phyloP scores from a whole-genome alignment of 1,140 invertebrate genomes.

The Xylocopa sonorina region DNA sequence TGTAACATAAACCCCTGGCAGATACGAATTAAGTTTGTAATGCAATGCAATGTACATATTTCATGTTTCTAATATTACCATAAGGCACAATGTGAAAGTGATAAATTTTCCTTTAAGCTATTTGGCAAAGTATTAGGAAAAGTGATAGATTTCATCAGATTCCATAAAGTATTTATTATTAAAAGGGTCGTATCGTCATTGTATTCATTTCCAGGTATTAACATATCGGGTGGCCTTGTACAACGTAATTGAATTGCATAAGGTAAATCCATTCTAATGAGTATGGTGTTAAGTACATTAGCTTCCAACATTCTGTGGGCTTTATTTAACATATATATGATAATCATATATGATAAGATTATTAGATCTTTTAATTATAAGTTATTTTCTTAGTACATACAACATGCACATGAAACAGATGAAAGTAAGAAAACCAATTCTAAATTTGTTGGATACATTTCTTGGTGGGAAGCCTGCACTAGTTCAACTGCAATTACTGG shows the following conservation, averaged over 20 bases:
- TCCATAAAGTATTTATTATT: conserved; percentile 67
- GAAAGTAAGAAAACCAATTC: conserved; percentile 59
- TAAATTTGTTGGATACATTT: conserved; percentile 59
- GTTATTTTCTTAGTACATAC: conserved; percentile 58
- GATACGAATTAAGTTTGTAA: not conserved
- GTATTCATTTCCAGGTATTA: conserved; percentile 54
- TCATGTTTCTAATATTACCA: conserved; percentile 55
- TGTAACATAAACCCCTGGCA: conserved; percentile 66
- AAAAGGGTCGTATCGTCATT: conserved; percentile 44
- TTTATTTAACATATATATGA: conserved; percentile 35
- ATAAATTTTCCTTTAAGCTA: conserved; percentile 26
- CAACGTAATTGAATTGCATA: conserved; percentile 44
- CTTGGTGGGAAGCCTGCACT: conserved; percentile 39
- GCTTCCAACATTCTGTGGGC: conserved; percentile 70
- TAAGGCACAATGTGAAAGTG: conserved; percentile 57
- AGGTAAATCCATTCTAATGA: conserved; percentile 64
- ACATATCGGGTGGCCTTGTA: conserved; percentile 31
- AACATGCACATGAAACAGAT: conserved; percentile 60
- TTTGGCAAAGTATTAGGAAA: conserved; percentile 4
- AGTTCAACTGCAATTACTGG: conserved; percentile 60
- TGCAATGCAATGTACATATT: not conserved
- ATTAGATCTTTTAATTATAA: not conserved
- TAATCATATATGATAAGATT: not conserved
- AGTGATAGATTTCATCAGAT: conserved; percentile 61
- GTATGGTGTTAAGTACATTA: conserved; percentile 64